Evolutionary conservation across 2,113 vertebrate species (phyloP).

Genomic region (Phalacrocorax aristotelis): DNA sequence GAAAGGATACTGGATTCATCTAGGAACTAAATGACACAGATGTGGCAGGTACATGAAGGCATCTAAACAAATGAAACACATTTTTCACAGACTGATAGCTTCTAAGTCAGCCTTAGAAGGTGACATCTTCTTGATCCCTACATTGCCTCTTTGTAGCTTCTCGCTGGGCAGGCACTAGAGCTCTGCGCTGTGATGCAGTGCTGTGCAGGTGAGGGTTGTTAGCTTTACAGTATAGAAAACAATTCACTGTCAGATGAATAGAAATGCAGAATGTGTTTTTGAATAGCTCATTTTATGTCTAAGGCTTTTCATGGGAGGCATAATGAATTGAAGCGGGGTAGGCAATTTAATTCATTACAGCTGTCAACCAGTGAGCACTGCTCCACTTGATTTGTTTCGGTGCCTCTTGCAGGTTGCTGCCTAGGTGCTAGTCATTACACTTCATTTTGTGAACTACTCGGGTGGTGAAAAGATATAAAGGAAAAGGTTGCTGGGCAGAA

Average conservation of each 20-base stretch:
- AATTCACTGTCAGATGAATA: neutral
- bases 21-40: neutral
- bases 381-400: neutral
- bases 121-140: neutral
- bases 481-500: neutral
- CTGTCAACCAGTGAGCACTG: neutral
- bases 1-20: neutral
- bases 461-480: neutral
- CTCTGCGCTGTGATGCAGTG: neutral
- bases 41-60: slow-evolving; percentile 5
- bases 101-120: neutral
- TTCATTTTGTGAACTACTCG: slow-evolving; percentile 33
- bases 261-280: slow-evolving; percentile 49
- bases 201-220: neutral
- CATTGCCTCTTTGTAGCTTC: neutral
- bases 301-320: neutral
- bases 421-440: neutral
- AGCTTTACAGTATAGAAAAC: neutral
- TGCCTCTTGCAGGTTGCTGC: slow-evolving; percentile 8
- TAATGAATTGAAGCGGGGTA: slow-evolving; percentile 35
- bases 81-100: slow-evolving; percentile 30
- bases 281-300: slow-evolving; percentile 47
- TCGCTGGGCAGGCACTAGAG: neutral
- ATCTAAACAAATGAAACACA: slow-evolving; percentile 22
- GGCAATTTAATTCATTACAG: slow-evolving; percentile 53